Evolutionary conservation across 2,113 vertebrate genomes (phyloP), one percentile per base, ranked within the genome.

Genomic region (Psettodes erumei): DNA sequence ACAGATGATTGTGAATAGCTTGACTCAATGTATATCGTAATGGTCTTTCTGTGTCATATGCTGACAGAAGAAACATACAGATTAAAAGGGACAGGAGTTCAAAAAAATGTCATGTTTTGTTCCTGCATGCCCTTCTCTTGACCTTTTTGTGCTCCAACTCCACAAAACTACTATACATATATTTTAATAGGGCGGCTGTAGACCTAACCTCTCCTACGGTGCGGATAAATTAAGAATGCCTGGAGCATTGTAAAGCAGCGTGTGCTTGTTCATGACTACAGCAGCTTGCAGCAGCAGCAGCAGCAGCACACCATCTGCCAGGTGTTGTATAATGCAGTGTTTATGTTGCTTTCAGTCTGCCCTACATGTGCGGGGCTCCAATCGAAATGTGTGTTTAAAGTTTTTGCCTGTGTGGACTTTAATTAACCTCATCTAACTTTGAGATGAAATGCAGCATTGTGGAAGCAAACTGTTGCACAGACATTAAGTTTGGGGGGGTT

Each of bases 281-380:
- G 74, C 73, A 68, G 51, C 65, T 66, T 59, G 1, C 62, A 74
- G 81, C 82, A 78, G 84, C 63, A 15, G 1, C 62, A 74, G 81
- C 82, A 78, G 84, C 63, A 15, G 23, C 12, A 18, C 53, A 45
- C 64, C 86, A 77, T 81, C 74, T 85, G 82, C 81, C 81, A 82
- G 74, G 71, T 88, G 68, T 86, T 79, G 60, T 76, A 47, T 76
- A 77, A 78, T 64, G 59, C 71, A 82, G 54, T 77, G 72, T 85
- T 79, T 64, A 55, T 70, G 45, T 45, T 42, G 33, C 45, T 59
- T 19, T 38, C 32, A 64, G 68, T 69, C 38, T 60, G 56, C 28
- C 50, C 74, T 45, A 27, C 54, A 48, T 61, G 65, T 1, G 28
- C 43, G 16, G 54, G 33, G 13, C 65, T 76, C 37, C 16, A 12